Base-by-base conservation (phyloP, 1,140 invertebrate species). In the Aphidius ervi region DNA sequence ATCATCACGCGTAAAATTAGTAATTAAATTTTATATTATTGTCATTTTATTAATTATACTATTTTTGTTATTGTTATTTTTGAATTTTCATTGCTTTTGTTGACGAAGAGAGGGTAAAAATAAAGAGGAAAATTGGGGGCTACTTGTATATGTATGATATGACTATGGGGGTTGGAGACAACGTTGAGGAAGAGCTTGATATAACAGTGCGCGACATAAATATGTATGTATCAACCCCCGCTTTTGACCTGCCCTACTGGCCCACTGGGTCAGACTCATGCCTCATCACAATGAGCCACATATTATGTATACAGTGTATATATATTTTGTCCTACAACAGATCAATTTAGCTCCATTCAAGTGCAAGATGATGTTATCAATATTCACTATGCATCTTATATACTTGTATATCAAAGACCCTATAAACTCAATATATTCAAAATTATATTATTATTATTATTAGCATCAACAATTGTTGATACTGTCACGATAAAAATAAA, bases 221-320 rank as follows among this genome's bases (percentile, higher is more conserved):
- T 79, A 80, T 80, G 78, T 79, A 80, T 80, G 77, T 78, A 79
- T 79, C 76, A 80, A 77, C 77, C 71, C 71, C 66, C 47, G 23
- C 4, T 39, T 70, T 70, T 70, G 74, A 78, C 74, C 75, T 79
- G 74, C 76, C 74, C 75, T 72, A 79, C 77, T 80, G 76, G 66
- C 71, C 72, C 72, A 80, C 72, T 80, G 71, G 78, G 76, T 79
- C 77, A 77, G 76, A 80, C 77, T 77, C 78, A 79, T 77, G 77
- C 72, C 74, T 80, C 77, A 79, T 80, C 77, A 77, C 76, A 80
- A 80, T 80, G 77, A 79, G 77, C 48, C 71, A 74, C 73, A 73
- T 76, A 16, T 16, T 16, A 16, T 76, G 71, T 67, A 70, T 72
- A 64, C 68, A 62, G 64, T 59, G 23, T 47, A 9, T 61, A 9